Base-by-base conservation (phyloP, 2,113 vertebrate species). In the Dolichallabes microphthalmus region DNA sequence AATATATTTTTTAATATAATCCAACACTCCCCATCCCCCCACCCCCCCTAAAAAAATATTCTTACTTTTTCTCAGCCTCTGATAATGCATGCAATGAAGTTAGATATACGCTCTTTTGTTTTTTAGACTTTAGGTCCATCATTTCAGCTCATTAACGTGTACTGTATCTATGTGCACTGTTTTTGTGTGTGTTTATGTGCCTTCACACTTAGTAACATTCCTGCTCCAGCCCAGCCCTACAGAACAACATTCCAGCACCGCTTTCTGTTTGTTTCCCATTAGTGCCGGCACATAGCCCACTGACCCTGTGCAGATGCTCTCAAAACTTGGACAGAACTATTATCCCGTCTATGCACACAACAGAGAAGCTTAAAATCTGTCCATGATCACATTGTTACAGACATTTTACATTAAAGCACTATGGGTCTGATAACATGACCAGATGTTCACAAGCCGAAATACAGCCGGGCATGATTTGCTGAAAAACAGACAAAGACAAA, bases 211-310 rank as follows among this genome's bases (percentile, higher is more conserved):
- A 19, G 22, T 85, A 32, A 32, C 75, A 35, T 84, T 85, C 81
- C 61, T 39, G 4, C 17, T 82, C 17, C 64, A 63, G 39, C 95
- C 94, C 58, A 71, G 35, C 81, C 78, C 35, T 82, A 60, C 53
- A 75, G 68, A 15, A 64, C n/a, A 60, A 87, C 69, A 76, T 84
- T 85, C 75, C 53, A 66, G 45, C 60, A 55, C 53, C 64, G 53
- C 53, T 61, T 58, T 92, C 94, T 94, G 95, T 96, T 95, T 96
- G 95, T 93, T 96, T 96, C 95, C 93, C 93, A 96, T 96, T 96
- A 96, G 93, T 93, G 93, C 92, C 89, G 92, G 92, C 92, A 93
- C 94, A 91, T 93, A 94, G 95, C 94, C 94, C 93, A 94, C 94
- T 93, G 94, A 93, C 93, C 95, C 94, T 93, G 95, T 94, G 94